Conservation (phyloP, 2,113 vertebrate genomes). For the Cyanistes caeruleus region DNA sequence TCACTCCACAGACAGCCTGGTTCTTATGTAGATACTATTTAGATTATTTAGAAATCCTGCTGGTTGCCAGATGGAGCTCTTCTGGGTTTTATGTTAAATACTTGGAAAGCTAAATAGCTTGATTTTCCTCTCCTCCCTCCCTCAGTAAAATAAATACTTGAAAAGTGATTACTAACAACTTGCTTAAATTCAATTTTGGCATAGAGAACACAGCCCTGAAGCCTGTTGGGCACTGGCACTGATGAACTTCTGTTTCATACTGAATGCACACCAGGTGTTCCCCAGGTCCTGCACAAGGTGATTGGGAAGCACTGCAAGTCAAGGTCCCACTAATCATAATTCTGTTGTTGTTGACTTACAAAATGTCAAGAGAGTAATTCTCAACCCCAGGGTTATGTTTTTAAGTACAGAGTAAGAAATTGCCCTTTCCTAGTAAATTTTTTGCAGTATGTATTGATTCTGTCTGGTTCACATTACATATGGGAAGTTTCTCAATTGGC, state of each 20-base stretch:
- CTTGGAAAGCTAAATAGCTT: constrained; percentile 53
- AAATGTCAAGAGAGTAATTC: neutral
- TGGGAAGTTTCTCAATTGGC: neutral
- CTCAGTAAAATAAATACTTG: constrained; percentile 17
- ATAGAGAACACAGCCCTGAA: neutral
- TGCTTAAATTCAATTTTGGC: neutral
- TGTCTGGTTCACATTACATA: neutral
- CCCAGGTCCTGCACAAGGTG: neutral
- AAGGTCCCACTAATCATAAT: neutral
- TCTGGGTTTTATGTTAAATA: constrained; percentile 47
- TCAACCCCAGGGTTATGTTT: neutral
- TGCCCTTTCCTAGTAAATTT: neutral
- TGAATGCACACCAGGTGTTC: neutral
- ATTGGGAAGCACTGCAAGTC: neutral
- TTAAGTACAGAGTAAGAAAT: neutral
- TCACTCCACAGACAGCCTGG: constrained; percentile 41
- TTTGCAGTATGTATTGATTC: neutral
- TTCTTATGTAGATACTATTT: constrained; percentile 62
- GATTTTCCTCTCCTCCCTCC: neutral
- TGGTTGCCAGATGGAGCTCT: constrained; percentile 66
- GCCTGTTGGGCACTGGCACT: neutral
- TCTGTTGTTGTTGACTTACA: neutral
- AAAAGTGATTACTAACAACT: constrained; percentile 24
- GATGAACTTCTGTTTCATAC: neutral
- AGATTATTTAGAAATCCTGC: constrained; percentile 62